Conservation (phyloP, 2,888 invertebrate species). For the Hirtodrosophila cameraria region DNA sequence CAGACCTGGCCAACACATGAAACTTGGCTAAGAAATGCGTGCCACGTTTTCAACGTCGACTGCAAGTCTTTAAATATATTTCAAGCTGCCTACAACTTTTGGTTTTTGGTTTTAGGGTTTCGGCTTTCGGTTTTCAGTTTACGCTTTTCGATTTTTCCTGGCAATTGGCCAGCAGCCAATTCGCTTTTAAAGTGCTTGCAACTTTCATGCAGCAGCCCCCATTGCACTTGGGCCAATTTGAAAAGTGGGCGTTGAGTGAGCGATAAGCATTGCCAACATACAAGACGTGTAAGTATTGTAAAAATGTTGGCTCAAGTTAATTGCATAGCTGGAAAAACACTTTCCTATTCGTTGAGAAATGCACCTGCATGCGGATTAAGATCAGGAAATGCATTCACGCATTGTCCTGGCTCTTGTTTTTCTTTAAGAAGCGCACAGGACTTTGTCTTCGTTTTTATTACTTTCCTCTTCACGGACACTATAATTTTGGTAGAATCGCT, state of each 20-base stretch:
- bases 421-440: slow-evolving; percentile 27
- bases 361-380: slow-evolving; percentile 67
- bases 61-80: slow-evolving; percentile 27
- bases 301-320: slow-evolving; percentile 46
- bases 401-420: slow-evolving; percentile 48
- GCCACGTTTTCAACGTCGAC: slow-evolving; percentile 31
- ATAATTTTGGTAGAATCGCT: slow-evolving; percentile 47
- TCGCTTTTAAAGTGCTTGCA: slow-evolving; percentile 24
- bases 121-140: slow-evolving; percentile 17
- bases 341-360: slow-evolving; percentile 64
- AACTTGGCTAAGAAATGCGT: slow-evolving; percentile 55
- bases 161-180: slow-evolving; percentile 53
- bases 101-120: background rate
- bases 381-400: slow-evolving; percentile 66
- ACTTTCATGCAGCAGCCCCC: slow-evolving; percentile 36
- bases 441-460: slow-evolving; percentile 4
- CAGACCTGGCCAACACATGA: slow-evolving; percentile 25
- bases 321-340: slow-evolving; percentile 58
- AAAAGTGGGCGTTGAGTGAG: slow-evolving; percentile 33
- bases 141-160: slow-evolving; percentile 28
- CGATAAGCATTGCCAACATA: slow-evolving; percentile 42
- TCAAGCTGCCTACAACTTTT: slow-evolving; percentile 34
- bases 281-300: slow-evolving; percentile 52
- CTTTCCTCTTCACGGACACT: slow-evolving; percentile 39
- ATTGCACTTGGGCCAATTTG: slow-evolving; percentile 50